Base-by-base conservation (phyloP, 2,113 vertebrate species). In the Empidonax alnorum region DNA sequence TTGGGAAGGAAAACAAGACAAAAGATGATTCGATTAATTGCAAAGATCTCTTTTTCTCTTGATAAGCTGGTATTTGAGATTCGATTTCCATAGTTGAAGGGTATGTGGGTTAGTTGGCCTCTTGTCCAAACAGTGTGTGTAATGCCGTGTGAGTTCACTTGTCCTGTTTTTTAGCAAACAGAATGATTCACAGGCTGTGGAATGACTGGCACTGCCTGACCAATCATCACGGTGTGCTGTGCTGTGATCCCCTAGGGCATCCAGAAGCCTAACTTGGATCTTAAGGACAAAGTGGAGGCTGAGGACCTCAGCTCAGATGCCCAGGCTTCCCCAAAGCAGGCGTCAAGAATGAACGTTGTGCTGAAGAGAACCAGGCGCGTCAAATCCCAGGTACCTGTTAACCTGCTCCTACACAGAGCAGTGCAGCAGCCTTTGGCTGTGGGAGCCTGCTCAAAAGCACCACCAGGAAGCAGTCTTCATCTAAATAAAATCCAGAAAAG, bases 291-390 rank as follows among this genome's bases (percentile, higher is more conserved):
- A 94, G 95, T 97, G 87, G 98, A 98, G 74, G 86, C 98, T 89
- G 98, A 98, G 52, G 97, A 98, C 75, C 97, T 97, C 73, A 93
- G 95, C 84, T 97, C 95, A 93, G 97, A 98, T 90, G 95, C 96
- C 66, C 98, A 98, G 82, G 94, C 97, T 94, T 97, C 97, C 31
- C 94, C 98, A 65, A 98, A 98, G 80, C 96, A 97, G 15, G 97
- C 97, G 68, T 97, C 98, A 80, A 97, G 98, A 91, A 97, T 97
- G 97, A 98, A 97, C 2, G 95, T 97, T 61, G 87, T 98, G 68
- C 96, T 98, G 76, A 98, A 98, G 97, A 98, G 98, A 96, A 98
- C 98, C 84, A 97, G 98, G 90, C 98, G 98, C 1, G 93, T 98
- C 86, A 98, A 98, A 82, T 98, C 98, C 71, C 98, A 98, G 98